phyloP scores from a whole-genome alignment of 2,888 invertebrate species.

The Acrocera orbiculus region DNA sequence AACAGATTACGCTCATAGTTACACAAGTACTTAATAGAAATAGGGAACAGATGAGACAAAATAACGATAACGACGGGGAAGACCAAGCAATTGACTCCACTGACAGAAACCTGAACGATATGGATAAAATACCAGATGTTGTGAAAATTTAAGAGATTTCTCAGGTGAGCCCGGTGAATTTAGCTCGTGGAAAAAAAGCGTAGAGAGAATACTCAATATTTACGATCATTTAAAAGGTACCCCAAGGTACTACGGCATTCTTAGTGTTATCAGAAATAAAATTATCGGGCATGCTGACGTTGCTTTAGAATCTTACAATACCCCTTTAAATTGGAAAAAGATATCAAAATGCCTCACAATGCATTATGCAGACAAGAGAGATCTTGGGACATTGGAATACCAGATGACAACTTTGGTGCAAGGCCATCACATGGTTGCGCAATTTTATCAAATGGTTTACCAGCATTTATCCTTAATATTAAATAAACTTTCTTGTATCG shows the following conservation, averaged over 20 bases:
- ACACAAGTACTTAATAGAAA: no score
- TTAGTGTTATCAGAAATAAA: constrained; percentile 3
- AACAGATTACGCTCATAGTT: no score
- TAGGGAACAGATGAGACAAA: no score
- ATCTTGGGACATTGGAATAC: constrained; percentile 10
- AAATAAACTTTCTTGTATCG: constrained; percentile 13
- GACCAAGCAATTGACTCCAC: no score
- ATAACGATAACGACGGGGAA: no score
- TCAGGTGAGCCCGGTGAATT: constrained; percentile 7
- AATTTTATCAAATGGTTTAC: constrained; percentile 14
- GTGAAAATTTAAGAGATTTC: constrained; percentile 7
- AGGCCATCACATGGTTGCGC: constrained; percentile 8
- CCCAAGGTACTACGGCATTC: constrained; percentile 8
- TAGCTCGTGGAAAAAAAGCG: constrained; percentile 8
- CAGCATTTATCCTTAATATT: constrained; percentile 13
- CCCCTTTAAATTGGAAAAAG: constrained; percentile 6
- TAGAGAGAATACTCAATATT: constrained; percentile 7
- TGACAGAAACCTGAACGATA: no score
- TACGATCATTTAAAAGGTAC: constrained; percentile 7
- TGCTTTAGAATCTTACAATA: constrained; percentile 6
- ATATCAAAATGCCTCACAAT: constrained; percentile 6
- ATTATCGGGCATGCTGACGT: constrained; percentile 3
- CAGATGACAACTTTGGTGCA: constrained; percentile 11
- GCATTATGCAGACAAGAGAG: constrained; percentile 9
- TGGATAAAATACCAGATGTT: constrained; percentile 9